Base-by-base conservation (phyloP, 2,888 invertebrate species). In the Bursaphelenchus okinawaensis region DNA sequence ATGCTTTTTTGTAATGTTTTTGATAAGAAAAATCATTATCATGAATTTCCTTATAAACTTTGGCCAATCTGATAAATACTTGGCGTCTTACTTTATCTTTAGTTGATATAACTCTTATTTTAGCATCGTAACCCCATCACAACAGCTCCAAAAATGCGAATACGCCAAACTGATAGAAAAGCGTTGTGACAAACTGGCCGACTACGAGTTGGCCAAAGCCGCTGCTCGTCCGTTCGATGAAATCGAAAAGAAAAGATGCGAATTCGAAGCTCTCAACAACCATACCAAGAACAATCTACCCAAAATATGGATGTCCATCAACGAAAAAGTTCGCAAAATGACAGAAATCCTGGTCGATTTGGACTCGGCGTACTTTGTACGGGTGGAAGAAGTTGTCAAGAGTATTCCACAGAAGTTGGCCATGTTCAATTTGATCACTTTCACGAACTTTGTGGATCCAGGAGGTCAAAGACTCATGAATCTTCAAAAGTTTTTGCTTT, bases 141-240 rank as follows among this genome's bases (percentile, higher is more conserved):
- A 65, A 22, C 54, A 65, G 24, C 65, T 66, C 12, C 27, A 28
- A 22, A 68, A 60, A 28, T 51, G 63, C 23, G 72, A 75, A 22
- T 65, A 63, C 23, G 63, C 77, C 24, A 67, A 75, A 52, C 56
- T 80, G 31, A 75, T 80, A 57, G 74, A 75, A 56, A 80, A 80
- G 62, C 54, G 80, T 28, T 76, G 77, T 54, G 80, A 80, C 65
- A 80, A 80, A 60, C 40, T 79, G 60, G 75, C 79, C 65, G 80
- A 80, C 55, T 80, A 72, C 55, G 79, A 79, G 52, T 72, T 70
- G 8, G 78, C 75, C 4, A 70, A 69, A 9, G 65, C 65, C 1
- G 70, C 27, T 1, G 26, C 66, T 4, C 57, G 29, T 54, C 24
- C 67, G 29, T 23, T 54, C 16, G 71, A 73, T 9, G 68, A 72